These are phyloP conservation scores for Tyria jacobaeae DNA, from an alignment of 2,888 invertebrate genomes.

Conservation along the genomic window DNA sequence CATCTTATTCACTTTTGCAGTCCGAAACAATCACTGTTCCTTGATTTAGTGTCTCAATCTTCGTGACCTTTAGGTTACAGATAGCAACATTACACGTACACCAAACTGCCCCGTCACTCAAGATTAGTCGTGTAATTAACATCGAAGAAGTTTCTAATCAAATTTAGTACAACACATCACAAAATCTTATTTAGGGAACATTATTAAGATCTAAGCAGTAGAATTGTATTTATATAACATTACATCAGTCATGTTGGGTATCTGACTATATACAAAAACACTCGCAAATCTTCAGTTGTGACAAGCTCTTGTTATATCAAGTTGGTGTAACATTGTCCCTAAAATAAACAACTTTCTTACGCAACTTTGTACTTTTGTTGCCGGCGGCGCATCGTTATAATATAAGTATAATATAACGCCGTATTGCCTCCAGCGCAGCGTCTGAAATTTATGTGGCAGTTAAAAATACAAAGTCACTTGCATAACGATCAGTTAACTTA, in stretches of 20 bases:
- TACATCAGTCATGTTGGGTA: neutral
- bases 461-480: constrained; percentile 14
- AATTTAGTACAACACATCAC: neutral
- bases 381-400: neutral
- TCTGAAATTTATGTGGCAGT: constrained; percentile 14
- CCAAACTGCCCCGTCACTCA: neutral
- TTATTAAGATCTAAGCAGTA: neutral
- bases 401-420: neutral
- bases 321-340: neutral
- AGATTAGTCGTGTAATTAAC: neutral
- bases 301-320: neutral
- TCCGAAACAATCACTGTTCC: neutral
- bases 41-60: no score
- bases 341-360: constrained; percentile 4
- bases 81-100: no score
- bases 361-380: constrained; percentile 9
- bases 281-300: neutral
- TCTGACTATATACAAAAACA: neutral
- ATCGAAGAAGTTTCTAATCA: neutral
- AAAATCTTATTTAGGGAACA: neutral
- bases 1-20: neutral
- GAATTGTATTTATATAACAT: neutral
- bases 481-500: constrained; percentile 19
- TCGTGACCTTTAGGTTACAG: no score
- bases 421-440: neutral